These are phyloP conservation scores for Tolypeutes matacus DNA, from an alignment of 2,797 vertebrate species.

Conservation along the genomic window DNA sequence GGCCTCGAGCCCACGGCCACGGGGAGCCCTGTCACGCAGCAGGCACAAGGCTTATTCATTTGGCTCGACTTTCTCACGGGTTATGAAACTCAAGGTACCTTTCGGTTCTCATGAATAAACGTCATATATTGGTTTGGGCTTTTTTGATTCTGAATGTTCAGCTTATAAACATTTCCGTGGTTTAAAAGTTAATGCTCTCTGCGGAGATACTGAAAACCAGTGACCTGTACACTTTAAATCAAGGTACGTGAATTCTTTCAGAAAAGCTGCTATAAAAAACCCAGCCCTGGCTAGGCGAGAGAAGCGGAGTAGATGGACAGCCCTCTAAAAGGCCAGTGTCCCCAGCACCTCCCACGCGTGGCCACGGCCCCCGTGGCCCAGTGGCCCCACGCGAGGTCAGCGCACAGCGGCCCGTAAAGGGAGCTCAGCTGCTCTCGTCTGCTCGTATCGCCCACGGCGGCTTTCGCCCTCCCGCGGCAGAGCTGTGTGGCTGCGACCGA, in stretches of 20 bases:
- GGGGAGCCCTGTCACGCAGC: too few relatives aligned
- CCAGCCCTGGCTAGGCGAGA: too few relatives aligned
- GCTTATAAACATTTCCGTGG: not conserved
- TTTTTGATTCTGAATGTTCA: not conserved
- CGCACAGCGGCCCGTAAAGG: not conserved
- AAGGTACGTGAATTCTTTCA: not conserved
- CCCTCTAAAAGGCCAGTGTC: too few relatives aligned
- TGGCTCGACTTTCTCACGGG: too few relatives aligned
- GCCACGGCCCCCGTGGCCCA: too few relatives aligned
- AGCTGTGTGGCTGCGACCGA: too few relatives aligned
- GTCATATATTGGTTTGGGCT: not conserved
- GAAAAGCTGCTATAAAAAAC: not conserved
- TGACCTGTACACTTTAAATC: not conserved
- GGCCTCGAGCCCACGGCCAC: not conserved
- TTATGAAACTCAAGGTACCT: too few relatives aligned
- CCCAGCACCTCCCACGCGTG: too few relatives aligned
- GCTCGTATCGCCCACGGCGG: not conserved
- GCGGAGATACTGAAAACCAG: not conserved
- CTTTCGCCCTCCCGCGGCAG: not conserved
- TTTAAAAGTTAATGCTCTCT: not conserved
- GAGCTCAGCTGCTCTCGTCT: not conserved
- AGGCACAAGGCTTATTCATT: too few relatives aligned
- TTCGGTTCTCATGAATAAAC: too few relatives aligned
- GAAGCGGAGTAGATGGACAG: fast-evolving
- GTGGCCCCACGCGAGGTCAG: too few relatives aligned